Base-by-base conservation (phyloP, 2,888 invertebrate genomes). In the Drosophila limbata region DNA sequence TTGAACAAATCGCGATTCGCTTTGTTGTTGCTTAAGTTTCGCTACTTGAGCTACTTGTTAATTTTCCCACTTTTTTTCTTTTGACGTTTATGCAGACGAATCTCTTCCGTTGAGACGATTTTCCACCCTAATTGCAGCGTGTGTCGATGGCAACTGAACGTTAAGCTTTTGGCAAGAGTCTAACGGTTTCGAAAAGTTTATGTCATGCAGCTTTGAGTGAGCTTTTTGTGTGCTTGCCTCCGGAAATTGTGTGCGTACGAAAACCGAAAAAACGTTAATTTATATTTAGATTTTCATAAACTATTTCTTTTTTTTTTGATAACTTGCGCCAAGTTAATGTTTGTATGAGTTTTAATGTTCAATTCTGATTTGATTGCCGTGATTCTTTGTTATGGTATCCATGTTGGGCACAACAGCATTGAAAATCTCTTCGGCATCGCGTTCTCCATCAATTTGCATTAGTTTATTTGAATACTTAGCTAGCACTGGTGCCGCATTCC, bases 401-500 rank as follows among this genome's bases (percentile, higher is more conserved):
- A 96, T 91, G 63, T 94, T 93, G 52, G 91, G 89, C 73, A 93
- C 92, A 25, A 96, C 96, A 86, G 97, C 95, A 0, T 84, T 92
- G 90, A 97, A 98, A 87, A 98, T 96, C 8, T 93, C 94, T 63
- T 97, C 96, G 0, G 96, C 94, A 0, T 93, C 81, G 57, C 95
- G 94, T 91, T 97, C 96, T 0, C 97, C 97, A 86, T 96, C 94
- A 88, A 98, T 95, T 96, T 97, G 93, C 89, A 95, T 95, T 17
- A 96, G 94, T 93, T 97, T 96, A 33, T 94, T 92, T 39, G 95
- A 94, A 92, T 98, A 99, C 91, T 96, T 95, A 25, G 95, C 94
- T 42, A 98, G 94, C 60, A 99, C 97, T 69, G 96, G 95, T 67
- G 96, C 95, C 74, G 98, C 97, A 93, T 97, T 96, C n/a, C 94